Conservation (phyloP, 2,113 vertebrate genomes). For the Lethenteron camtschaticum region DNA sequence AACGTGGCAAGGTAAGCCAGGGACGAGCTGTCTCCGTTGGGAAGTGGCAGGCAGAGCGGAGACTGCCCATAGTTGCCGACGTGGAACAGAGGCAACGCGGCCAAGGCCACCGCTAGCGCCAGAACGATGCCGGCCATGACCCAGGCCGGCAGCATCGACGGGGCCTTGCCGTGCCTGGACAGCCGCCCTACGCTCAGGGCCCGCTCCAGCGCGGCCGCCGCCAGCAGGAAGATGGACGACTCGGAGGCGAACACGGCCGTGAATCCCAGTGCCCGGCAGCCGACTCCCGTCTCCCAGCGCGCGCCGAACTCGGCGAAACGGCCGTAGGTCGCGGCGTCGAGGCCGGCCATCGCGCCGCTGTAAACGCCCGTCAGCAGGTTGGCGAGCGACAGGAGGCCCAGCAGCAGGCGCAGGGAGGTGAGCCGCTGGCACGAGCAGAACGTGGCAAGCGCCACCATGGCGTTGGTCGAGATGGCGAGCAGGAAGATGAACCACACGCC, state of each 20-base stretch:
- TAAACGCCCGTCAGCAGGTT: conserved; percentile 49
- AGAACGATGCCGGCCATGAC: conserved; percentile 36
- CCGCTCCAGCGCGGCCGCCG: conserved; percentile 47
- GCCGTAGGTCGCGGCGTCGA: conserved; percentile 57
- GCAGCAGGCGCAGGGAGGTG: conserved; percentile 42
- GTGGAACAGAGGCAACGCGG: conserved; percentile 44
- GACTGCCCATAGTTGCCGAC: conserved; percentile 32
- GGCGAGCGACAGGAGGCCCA: conserved; percentile 44
- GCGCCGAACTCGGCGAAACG: conserved; percentile 51
- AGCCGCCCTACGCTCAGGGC: conserved; percentile 46
- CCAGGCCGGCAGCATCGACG: conserved; percentile 27
- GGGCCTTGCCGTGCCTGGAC: conserved; percentile 48
- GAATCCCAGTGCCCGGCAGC: conserved; percentile 48
- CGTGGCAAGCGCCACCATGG: conserved; percentile 35
- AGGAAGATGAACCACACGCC: conserved; percentile 56
- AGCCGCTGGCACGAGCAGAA: conserved; percentile 33
- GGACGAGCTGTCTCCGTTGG: conserved; percentile 37
- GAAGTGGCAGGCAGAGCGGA: conserved; percentile 51
- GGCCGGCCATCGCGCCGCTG: conserved; percentile 36
- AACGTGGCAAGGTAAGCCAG: conserved; percentile 45
- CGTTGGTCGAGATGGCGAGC: conserved; percentile 46
- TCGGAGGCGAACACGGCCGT: conserved; percentile 56
- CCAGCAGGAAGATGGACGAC: conserved; percentile 57
- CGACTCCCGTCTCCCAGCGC: conserved; percentile 49
- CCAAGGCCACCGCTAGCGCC: conserved; percentile 32